Evolutionary conservation across 2,113 vertebrate genomes (phyloP).

Genomic region (Malurus elegans): DNA sequence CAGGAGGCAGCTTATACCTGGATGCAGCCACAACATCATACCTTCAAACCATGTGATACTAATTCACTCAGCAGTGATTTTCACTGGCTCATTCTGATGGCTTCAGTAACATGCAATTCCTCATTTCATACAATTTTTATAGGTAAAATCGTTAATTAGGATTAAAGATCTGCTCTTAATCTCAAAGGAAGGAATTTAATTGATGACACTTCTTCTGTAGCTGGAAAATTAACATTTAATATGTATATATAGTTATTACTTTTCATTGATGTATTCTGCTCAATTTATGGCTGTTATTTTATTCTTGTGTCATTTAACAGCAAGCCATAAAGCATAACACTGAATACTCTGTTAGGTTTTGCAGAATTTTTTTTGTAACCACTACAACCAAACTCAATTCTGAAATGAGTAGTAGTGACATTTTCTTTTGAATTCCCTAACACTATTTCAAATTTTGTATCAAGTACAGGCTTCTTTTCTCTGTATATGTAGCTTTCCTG

Average conservation of each 20-base stretch:
- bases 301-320: background rate
- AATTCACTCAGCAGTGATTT: background rate
- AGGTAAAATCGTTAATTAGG: background rate
- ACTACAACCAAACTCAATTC: background rate
- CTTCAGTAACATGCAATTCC: background rate
- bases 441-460: background rate
- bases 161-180: background rate
- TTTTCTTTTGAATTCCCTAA: background rate
- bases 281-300: background rate
- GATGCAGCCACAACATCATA: background rate
- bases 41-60: background rate
- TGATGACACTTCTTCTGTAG: background rate
- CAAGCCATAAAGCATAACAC: background rate
- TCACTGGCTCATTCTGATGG: background rate
- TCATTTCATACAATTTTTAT: background rate
- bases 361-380: background rate
- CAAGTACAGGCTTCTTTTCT: background rate
- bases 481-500: background rate
- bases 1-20: background rate
- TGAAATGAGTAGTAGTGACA: background rate
- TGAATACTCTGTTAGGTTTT: background rate
- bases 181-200: background rate
- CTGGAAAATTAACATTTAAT: background rate
- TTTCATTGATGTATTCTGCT: background rate
- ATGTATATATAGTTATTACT: background rate